Evolutionary conservation across 2,113 vertebrate species (phyloP).

Genomic region (Cepphus grylle): DNA sequence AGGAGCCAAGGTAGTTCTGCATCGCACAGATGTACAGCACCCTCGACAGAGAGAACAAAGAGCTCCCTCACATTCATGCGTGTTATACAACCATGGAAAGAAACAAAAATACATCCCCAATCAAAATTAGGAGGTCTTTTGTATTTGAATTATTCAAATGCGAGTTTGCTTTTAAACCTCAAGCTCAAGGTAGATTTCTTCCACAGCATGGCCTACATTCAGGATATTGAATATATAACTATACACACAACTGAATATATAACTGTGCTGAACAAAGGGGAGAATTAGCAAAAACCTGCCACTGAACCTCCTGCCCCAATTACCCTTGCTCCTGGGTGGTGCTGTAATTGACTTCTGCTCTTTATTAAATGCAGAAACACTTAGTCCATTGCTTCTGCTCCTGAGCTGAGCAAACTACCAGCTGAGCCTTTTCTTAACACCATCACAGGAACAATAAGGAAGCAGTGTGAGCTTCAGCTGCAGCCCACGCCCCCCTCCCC

Average conservation of each 20-base stretch:
- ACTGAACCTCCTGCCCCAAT: neutral
- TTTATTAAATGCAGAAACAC: neutral
- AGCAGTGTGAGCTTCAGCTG: neutral
- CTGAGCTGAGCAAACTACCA: neutral
- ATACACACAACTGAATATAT: neutral
- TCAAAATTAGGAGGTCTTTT: constrained; percentile 11
- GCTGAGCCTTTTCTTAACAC: constrained; percentile 1
- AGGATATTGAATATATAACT: neutral
- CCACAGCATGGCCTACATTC: neutral
- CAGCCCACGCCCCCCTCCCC: neutral
- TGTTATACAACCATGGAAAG: neutral
- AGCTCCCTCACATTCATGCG: neutral
- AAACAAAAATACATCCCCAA: neutral
- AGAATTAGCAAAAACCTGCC: neutral
- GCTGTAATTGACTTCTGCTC: constrained; percentile 10
- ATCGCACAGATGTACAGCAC: neutral
- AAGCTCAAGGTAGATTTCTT: neutral
- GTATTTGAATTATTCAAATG: constrained; percentile 6
- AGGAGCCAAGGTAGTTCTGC: neutral
- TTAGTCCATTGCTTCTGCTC: neutral
- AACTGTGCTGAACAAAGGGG: neutral
- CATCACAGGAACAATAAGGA: neutral
- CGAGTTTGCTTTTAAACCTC: neutral
- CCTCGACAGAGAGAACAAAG: neutral
- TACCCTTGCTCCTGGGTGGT: neutral